Evolutionary conservation across 2,797 vertebrate species (phyloP).

Genomic region (Danio choprae): DNA sequence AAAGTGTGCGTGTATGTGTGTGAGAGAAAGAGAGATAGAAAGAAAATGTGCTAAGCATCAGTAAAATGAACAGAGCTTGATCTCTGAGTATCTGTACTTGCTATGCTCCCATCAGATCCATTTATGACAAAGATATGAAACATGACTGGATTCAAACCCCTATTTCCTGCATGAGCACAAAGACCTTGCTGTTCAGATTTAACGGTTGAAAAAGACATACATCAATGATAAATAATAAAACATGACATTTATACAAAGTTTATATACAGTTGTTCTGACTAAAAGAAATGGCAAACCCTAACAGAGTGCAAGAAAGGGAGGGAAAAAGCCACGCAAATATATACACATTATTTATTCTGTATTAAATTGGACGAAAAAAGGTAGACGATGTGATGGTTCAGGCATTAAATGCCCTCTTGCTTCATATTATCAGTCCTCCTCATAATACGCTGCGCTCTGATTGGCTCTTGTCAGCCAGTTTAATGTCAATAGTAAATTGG

Average conservation of each 20-base stretch:
- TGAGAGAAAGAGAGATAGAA: constrained; percentile 12
- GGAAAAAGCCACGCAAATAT: constrained; percentile 23
- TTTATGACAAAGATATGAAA: background rate
- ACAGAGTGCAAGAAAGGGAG: background rate
- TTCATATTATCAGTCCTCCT: constrained; percentile 82
- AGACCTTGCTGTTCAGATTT: background rate
- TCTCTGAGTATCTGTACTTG: background rate
- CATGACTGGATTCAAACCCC: background rate
- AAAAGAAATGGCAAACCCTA: background rate
- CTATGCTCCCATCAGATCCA: background rate
- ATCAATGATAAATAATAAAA: background rate
- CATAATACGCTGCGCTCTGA: constrained; percentile 69
- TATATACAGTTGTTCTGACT: background rate
- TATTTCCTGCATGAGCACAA: too few species aligned
- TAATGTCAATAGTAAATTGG: constrained; percentile 91
- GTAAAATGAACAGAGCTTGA: constrained; percentile 21
- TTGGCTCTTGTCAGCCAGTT: constrained; percentile 82
- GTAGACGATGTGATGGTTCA: constrained; percentile 73
- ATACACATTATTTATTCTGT: constrained; percentile 73
- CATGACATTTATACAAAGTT: background rate
- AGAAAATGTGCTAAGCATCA: constrained; percentile 31
- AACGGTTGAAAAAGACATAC: background rate
- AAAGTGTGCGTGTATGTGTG: constrained; percentile 18
- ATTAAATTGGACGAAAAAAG: constrained; percentile 62
- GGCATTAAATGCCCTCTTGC: constrained; percentile 76